Evolutionary conservation across 2,888 invertebrate species (phyloP).

Genomic region (Hofmannophila pseudospretella): DNA sequence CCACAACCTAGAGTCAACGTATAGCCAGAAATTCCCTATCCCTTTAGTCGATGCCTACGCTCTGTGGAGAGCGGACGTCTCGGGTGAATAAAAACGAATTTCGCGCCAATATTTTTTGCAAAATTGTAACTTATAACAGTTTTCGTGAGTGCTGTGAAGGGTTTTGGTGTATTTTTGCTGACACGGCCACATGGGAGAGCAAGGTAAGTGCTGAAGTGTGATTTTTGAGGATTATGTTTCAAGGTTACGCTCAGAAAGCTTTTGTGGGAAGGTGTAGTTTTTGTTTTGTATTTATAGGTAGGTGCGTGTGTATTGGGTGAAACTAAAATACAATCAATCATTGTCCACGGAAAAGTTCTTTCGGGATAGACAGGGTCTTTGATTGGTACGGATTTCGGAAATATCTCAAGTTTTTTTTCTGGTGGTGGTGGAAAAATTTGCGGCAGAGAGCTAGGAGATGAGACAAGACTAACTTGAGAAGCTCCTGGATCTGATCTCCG

Average conservation of each 20-base stretch:
- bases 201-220: not conserved
- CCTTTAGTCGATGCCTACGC: constrained; percentile 3
- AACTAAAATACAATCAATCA: too few relatives aligned
- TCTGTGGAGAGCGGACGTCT: not conserved
- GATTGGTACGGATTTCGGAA: too few relatives aligned
- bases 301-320: too few relatives aligned
- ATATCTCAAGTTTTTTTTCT: too few relatives aligned
- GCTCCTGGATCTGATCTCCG: too few relatives aligned
- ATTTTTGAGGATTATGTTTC: not conserved
- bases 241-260: not conserved
- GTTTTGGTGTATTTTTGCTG: not conserved
- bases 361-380: too few relatives aligned
- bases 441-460: too few relatives aligned
- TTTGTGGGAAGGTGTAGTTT: not conserved
- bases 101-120: constrained; percentile 3
- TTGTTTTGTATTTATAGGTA: too few relatives aligned
- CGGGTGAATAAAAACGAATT: not conserved
- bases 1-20: not conserved
- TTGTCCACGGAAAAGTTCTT: too few relatives aligned
- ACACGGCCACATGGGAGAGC: not conserved
- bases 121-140: constrained; percentile 1
- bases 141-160: not conserved
- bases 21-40: not conserved
- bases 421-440: too few relatives aligned
- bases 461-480: too few relatives aligned